Base-by-base conservation (phyloP, 2,888 invertebrate genomes). In the Aporophyla lueneburgensis region DNA sequence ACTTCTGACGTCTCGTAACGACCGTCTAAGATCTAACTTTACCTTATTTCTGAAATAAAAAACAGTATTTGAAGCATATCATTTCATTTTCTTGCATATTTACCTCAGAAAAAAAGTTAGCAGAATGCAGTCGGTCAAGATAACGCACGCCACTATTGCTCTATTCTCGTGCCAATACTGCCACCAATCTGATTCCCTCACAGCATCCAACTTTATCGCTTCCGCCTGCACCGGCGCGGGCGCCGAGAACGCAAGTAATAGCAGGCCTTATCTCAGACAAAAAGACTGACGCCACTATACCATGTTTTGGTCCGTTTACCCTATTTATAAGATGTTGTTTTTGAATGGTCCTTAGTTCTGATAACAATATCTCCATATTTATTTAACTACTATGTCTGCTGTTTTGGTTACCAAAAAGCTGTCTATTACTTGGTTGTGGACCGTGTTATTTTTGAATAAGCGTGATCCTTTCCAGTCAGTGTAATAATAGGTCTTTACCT, bases 151-250 rank as follows among this genome's bases (percentile, higher is more conserved):
- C 93, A 92, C 86, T 89, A 88, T 86, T 88, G 86, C 85, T 88
- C 91, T 88, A 93, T 94, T 93, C 92, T 92, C 88, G 75, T 90
- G 92, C 92, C 93, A 93, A 92, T 94, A 92, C 89, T 92, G 91
- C 89, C 90, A 92, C 91, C 92, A 93, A 95, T 95, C 94, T 94
- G 94, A 95, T 95, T 92, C 93, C 93, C 93, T 95, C 92, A 91
- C 92, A 93, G 93, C 93, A 91, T 90, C 91, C 90, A 90, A 92
- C 89, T 92, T 93, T 93, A 93, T 93, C 93, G 91, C 92, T 95
- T 95, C 94, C 95, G 94, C 93, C 92, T 93, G 88, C 85, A 87
- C 80, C 75, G 68, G 77, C 74, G 78, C 86, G 71, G 87, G 83
- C 77, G 82, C 84, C 79, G 85, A 80, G 89, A 87, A 87, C 85